A percentile compares a stretch with the other conserved stretches of the same genome.
These are phyloP conservation scores for Portevinia maculata DNA, from an alignment of 2,888 invertebrate species.

Conservation along the genomic window DNA sequence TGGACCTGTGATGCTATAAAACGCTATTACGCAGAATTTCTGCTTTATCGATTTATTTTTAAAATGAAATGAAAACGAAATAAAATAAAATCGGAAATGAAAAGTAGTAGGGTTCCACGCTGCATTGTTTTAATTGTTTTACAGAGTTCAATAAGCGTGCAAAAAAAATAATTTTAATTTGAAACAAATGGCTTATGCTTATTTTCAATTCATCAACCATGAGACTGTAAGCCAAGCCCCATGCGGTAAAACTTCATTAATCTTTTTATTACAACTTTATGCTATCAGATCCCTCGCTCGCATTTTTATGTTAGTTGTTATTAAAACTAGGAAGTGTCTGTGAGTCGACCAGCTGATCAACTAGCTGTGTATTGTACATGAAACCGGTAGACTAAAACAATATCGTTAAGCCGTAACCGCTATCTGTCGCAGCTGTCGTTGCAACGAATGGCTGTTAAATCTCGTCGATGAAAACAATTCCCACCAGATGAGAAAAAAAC, in stretches of 20 bases:
- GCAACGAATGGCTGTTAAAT: too few relatives aligned
- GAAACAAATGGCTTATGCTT: background rate
- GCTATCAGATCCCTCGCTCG: slow-evolving; percentile 12
- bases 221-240: background rate
- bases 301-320: slow-evolving; percentile 56
- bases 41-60: slow-evolving; percentile 12
- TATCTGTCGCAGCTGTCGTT: background rate
- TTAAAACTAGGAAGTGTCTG: slow-evolving; percentile 64
- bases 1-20: background rate
- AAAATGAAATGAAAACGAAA: slow-evolving; percentile 14
- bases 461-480: background rate
- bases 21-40: background rate
- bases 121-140: background rate
- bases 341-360: slow-evolving; percentile 4
- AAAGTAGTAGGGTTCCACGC: background rate
- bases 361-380: background rate
- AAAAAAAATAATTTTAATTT: background rate
- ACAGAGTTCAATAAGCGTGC: slow-evolving; percentile 17
- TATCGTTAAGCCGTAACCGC: slow-evolving; percentile 27
- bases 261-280: background rate
- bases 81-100: background rate
- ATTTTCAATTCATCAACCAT: slow-evolving; percentile 11
- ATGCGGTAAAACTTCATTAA: slow-evolving; percentile 10
- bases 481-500: slow-evolving; percentile 22
- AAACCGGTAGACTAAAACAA: slow-evolving; percentile 29